These are phyloP conservation scores for Neotoxoptera formosana DNA, from an alignment of 1,140 invertebrate species.

Conservation along the genomic window DNA sequence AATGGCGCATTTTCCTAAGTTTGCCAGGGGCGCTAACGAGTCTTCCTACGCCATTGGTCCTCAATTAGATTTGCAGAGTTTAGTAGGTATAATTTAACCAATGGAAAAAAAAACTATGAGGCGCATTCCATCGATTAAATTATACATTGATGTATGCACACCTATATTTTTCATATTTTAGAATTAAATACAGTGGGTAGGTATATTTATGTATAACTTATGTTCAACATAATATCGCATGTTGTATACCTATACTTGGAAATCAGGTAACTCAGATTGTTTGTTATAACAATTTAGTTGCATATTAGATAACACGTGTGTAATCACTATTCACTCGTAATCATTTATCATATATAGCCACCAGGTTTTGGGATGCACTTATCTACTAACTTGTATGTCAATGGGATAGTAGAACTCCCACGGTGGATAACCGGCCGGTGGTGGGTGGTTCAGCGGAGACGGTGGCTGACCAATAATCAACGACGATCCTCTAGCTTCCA, in stretches of 20 bases:
- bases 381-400: conserved; percentile 70
- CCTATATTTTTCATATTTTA: too few relatives aligned
- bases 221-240: background rate
- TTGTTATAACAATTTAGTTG: too few relatives aligned
- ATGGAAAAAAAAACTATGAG: background rate
- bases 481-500: conserved; percentile 78
- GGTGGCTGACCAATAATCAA: conserved; percentile 75
- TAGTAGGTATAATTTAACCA: background rate
- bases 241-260: too few relatives aligned
- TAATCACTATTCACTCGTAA: background rate
- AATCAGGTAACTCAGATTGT: background rate
- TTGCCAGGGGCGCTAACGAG: too few relatives aligned
- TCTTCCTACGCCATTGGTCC: too few relatives aligned
- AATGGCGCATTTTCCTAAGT: too few relatives aligned
- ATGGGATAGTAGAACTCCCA: conserved; percentile 76
- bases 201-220: background rate
- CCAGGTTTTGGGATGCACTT: background rate
- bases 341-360: background rate
- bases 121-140: background rate
- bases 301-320: too few relatives aligned
- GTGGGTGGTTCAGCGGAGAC: conserved; percentile 64
- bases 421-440: conserved; percentile 64
- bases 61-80: background rate
- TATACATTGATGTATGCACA: too few relatives aligned
- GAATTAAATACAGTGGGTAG: too few relatives aligned